Base-by-base conservation (phyloP, 2,797 vertebrate species). In the Xiphophorus birchmanni region DNA sequence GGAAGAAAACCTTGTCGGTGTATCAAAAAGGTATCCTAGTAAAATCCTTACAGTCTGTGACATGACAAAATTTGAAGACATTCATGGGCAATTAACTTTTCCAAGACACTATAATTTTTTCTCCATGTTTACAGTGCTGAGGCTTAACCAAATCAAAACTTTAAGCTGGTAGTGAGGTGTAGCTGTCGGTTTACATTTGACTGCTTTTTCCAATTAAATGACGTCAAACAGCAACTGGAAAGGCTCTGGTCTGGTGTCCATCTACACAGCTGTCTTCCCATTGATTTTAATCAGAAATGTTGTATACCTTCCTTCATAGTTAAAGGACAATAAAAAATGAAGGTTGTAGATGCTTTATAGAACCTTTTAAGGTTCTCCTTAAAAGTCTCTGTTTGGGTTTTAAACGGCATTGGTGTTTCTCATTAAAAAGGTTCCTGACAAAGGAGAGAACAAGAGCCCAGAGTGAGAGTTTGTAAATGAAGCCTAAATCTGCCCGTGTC, bases 161-260 rank as follows among this genome's bases (percentile, higher is more conserved):
- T 83, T 93, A 92, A 94, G 92, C 92, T 92, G 86, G 91, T 88
- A 84, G 91, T 84, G 89, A 91, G 85, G 84, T 89, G 92, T 92
- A 88, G 93, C 83, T 92, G 87, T 91, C 88, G 85, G 93, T 95
- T 95, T 95, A 95, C 92, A 93, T 93, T 90, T 94, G 91, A 88
- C 83, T 82, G 86, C 84, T 88, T 91, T 91, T 87, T 88, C 92
- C 91, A 91, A 92, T 94, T 91, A 93, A 89, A 91, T 95, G 91
- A 95, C 90, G 94, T 95, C 94, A 95, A 94, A 91, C 79, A 54
- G 85, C 84, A 83, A 84, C 86, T 84, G 91, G 78, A 73, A 91
- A 94, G 92, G 89, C 93, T 94, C 92, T 90, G 87, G 83, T 84
- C 86, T 83, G 81, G 84, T 88, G 86, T 83, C 91, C 81, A 37